Evolutionary conservation across 2,888 invertebrate species (phyloP), one percentile per base, ranked within the genome.

Genomic region (Melieria omissa): DNA sequence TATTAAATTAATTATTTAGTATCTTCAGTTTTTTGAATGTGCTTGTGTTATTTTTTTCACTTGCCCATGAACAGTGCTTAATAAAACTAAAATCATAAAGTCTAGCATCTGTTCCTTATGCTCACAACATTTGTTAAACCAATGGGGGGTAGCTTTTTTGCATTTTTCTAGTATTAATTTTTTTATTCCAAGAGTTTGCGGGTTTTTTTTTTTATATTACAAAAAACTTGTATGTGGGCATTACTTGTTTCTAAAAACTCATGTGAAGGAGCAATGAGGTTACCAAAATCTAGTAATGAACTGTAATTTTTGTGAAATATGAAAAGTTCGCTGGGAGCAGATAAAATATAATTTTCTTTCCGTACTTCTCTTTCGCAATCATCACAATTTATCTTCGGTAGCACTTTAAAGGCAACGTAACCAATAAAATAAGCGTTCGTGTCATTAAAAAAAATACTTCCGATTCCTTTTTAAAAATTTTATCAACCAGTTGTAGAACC

Each of bases 341-440:
- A 29, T 29, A 29, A 29, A 29, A 29, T 29, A 2, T 29, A 1
- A 29, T 29, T 29, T 29, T 29, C 29, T 29, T 29, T 29, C 29
- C 29, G 29, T 29, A 29, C 46, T 16, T 45, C 60, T n/a, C 7
- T 41, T 62, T 57, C 54, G 46, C n/a, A 70, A 41, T 47, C 41
- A 14, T 55, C 29, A 65, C 70, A 73, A 12, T 57, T 46, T 14
- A 66, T n/a, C 45, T 70, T 65, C 9, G 62, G 47, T 16, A 68
- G 60, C 5, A 65, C 47, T 54, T 73, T 70, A 57, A 62, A 66
- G 44, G 63, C 73, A 9, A 70, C 70, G 14, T 73, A 73, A 14
- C 73, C 70, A 16, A 70, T 57, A 66, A 66, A 73, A 67, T 73
- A 70, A 57, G 47, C 14, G 58, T 29, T 66, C 46, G 44, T 29